Conservation (phyloP, 2,797 vertebrate species). For the Diglossa cyanea region DNA sequence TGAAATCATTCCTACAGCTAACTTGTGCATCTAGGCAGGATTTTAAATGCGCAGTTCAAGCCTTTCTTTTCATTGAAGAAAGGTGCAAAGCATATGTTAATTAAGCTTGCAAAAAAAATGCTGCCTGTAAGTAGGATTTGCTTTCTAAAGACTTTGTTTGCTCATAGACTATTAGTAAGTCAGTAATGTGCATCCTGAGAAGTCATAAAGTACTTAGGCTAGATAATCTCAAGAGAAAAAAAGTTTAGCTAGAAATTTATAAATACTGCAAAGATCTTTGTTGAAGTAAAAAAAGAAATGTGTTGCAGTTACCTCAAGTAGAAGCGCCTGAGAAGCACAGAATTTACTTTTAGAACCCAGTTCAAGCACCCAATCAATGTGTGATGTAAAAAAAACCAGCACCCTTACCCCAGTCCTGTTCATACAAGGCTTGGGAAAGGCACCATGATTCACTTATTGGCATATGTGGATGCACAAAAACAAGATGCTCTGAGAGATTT, state of each 20-base stretch:
- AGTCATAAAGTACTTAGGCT: background rate
- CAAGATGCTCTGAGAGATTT: conserved; percentile 79
- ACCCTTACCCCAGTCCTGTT: conserved; percentile 85
- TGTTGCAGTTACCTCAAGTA: background rate
- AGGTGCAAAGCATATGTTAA: background rate
- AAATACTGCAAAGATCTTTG: background rate
- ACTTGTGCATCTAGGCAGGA: background rate
- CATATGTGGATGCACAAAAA: conserved; percentile 82
- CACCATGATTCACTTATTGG: conserved; percentile 82
- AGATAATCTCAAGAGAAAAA: background rate
- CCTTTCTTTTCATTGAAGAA: background rate
- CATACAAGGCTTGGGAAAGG: conserved; percentile 86
- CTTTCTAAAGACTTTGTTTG: background rate
- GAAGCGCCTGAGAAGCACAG: conserved; percentile 79
- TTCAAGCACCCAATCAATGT: conserved; percentile 61
- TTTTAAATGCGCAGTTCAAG: background rate
- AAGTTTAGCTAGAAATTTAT: background rate
- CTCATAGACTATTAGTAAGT: background rate
- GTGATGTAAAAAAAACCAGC: conserved; percentile 66
- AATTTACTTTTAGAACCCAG: conserved; percentile 70
- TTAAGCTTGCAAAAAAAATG: background rate
- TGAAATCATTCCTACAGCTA: background rate
- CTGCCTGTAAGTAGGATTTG: background rate
- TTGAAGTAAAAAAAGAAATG: background rate
- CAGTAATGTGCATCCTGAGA: background rate